Base-by-base conservation (phyloP, 2,797 vertebrate genomes). In the Dermochelys coriacea region DNA sequence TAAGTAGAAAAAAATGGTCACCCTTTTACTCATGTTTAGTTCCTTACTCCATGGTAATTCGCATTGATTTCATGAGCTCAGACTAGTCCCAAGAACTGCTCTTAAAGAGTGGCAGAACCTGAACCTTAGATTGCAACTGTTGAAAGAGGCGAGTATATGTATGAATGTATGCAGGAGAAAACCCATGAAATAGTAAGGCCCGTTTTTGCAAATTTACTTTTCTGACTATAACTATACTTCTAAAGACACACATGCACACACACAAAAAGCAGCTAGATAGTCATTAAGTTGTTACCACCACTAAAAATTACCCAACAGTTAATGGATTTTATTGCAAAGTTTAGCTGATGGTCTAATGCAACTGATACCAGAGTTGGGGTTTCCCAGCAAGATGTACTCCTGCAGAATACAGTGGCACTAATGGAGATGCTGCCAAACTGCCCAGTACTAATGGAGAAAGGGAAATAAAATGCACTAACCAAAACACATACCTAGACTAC, bases 171-270 rank as follows among this genome's bases (percentile, higher is more conserved):
- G 12, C 50, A 50, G 15, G n/a, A n/a, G 34, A 34, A 85, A 49
- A 31, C 51, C 54, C 34, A 68, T 37, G 18, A n/a, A 68, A n/a
- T 3, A 82, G 57, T 50, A 12, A 55, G 16, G 11, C n/a, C 6
- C 2, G 50, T 27, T 50, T 85, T 91, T 64, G 5, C 4, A 1
- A 6, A 93, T 82, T 80, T 31, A 31, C 1, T 27, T 77, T 84
- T 75, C 55, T 2, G 81, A 81, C 15, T 45, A 81, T 59, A 85
- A 97, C 93, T 97, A 97, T 87, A 93, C 74, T 91, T 41, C 61
- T 51, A 95, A 82, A 97, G 19, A 87, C 6, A 74, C 18, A 77
- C 47, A 84, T 41, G 91, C 71, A 95, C n/a, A 37, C 64, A 18
- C 54, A 84, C 54, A 61, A 34, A 23, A 49, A 37, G 64, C 19